Base-by-base conservation (phyloP, 2,797 vertebrate species). In the Platalea minor region DNA sequence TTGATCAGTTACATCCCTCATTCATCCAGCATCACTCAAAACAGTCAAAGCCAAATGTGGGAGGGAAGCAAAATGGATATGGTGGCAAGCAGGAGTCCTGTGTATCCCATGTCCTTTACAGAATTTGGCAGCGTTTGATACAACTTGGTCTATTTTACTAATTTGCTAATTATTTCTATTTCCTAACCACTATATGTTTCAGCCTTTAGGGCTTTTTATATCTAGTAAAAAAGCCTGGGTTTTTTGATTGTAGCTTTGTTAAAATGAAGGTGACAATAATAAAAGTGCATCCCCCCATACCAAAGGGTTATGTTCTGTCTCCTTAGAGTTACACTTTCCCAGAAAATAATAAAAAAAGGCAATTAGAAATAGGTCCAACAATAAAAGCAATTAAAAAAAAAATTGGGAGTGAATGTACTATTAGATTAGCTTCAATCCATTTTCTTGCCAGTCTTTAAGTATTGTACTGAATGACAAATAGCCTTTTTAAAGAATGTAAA, bases 1-100 rank as follows among this genome's bases (percentile, higher is more conserved):
- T 98, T 98, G 98, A 99, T 98, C 98, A 98, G 69, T 98, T 97
- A 96, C 97, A 97, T 97, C 46, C 61, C 61, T 96, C 98, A 98
- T 98, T 94, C 92, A 91, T 93, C 91, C 75, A 73, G 73, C 96
- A 91, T 97, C 97, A 96, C 98, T 98, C 98, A 98, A 98, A 98
- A 98, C 98, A 98, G 98, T 98, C 98, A 93, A 95, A 86, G 23
- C 31, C 65, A 70, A 64, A 48, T 2, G 4, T 39, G 43, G 28
- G 17, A 95, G 61, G 45, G 17, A 91, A 70, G 24, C 3, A 75
- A 85, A 54, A 48, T n/a, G 8, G 37, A 13, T 35, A 76, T 31
- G 35, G 31, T 9, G 56, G 39, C 54, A 80, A 73, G 48, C 28
- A 53, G 35, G 80, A 68, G 45, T 56, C 57, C 45, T 88, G 11